These are phyloP conservation scores for Erpobdella octoculata DNA, from an alignment of 2,888 invertebrate species.

Conservation along the genomic window DNA sequence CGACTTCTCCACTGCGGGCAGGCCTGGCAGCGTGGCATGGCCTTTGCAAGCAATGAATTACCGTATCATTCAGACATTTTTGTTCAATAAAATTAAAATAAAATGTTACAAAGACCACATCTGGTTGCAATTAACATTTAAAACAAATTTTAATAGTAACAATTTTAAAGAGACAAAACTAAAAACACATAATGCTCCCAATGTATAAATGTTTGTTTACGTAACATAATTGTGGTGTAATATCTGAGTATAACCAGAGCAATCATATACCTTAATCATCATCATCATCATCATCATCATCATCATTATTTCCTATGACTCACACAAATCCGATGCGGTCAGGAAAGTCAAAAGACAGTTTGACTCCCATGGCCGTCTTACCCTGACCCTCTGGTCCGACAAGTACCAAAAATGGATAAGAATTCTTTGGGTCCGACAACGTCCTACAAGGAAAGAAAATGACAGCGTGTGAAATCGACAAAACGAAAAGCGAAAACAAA, in stretches of 20 bases:
- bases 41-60: not conserved
- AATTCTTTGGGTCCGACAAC: not conserved
- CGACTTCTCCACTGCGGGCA: not conserved
- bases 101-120: too few species aligned
- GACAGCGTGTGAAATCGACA: too few species aligned
- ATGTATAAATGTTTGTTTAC: not conserved
- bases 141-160: too few species aligned
- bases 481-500: too few species aligned
- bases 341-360: not conserved
- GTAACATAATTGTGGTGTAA: not conserved
- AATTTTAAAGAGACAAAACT: not conserved
- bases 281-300: too few species aligned
- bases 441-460: not conserved
- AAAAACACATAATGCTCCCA: not conserved
- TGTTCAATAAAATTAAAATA: too few species aligned
- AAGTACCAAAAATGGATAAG: not conserved
- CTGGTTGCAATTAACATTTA: too few species aligned
- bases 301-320: not conserved
- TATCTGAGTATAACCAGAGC: too few species aligned
- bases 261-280: too few species aligned
- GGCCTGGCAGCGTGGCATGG: not conserved
- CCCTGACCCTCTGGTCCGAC: slow-evolving; percentile 16
- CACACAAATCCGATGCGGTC: not conserved
- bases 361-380: not conserved
- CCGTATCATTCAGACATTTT: too few species aligned